Conservation (phyloP, 2,888 invertebrate species). For the Rhodophaea formosa region DNA sequence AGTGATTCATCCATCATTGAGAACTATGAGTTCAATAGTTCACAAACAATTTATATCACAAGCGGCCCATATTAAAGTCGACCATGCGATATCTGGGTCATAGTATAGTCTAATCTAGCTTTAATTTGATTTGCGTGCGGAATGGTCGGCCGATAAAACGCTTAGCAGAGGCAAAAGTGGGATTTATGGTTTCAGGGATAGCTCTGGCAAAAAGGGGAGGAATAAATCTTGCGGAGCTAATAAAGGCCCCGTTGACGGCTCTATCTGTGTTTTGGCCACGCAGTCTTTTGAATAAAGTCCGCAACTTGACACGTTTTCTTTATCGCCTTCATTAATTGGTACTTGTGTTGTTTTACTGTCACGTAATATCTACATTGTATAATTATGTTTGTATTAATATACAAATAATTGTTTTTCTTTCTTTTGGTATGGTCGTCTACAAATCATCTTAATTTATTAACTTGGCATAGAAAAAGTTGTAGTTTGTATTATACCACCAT, state of each 20-base stretch:
- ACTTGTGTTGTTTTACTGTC: neutral
- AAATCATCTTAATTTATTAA: too few relatives aligned
- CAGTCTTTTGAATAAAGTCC: slow-evolving; percentile 40
- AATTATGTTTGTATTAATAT: too few relatives aligned
- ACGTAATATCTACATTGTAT: neutral
- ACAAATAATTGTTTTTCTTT: too few relatives aligned
- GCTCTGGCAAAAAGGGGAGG: slow-evolving; percentile 64
- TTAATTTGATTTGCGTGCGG: slow-evolving; percentile 73
- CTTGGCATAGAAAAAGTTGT: too few relatives aligned
- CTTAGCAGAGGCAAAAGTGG: slow-evolving; percentile 62
- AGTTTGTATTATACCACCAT: too few relatives aligned
- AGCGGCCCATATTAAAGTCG: slow-evolving; percentile 30
- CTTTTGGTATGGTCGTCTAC: too few relatives aligned
- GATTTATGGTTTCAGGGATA: slow-evolving; percentile 69
- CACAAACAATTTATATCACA: slow-evolving; percentile 26
- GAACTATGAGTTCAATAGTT: slow-evolving; percentile 30
- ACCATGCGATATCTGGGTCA: slow-evolving; percentile 47
- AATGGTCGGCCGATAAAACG: slow-evolving; percentile 65
- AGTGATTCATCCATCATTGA: slow-evolving; percentile 29
- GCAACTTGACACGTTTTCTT: neutral
- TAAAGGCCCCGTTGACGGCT: slow-evolving; percentile 69
- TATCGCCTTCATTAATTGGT: neutral
- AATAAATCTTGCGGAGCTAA: slow-evolving; percentile 74
- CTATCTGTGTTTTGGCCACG: slow-evolving; percentile 60
- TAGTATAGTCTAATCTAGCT: slow-evolving; percentile 56